Percentiles rank a stretch among this genome's conserved stretches.
phyloP scores from a whole-genome alignment of 2,113 vertebrate genomes.

The Eclectus roratus region DNA sequence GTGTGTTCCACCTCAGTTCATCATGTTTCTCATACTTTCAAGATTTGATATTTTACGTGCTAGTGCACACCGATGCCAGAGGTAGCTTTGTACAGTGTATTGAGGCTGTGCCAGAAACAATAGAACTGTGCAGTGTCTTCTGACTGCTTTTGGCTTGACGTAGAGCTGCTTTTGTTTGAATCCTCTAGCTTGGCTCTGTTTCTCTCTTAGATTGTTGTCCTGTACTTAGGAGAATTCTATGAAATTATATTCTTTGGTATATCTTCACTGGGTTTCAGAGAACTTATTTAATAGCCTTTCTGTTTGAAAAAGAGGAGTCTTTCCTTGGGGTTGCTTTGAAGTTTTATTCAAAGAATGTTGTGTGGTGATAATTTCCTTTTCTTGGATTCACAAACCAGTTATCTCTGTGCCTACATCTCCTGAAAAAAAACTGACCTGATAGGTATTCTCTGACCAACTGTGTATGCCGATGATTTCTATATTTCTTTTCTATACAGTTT shows the following conservation, averaged over 20 bases:
- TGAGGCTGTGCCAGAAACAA: background rate
- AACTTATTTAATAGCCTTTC: background rate
- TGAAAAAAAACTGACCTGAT: background rate
- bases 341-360: background rate
- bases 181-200: background rate
- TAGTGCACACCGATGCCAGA: background rate
- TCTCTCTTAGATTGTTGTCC: background rate
- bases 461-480: background rate
- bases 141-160: background rate
- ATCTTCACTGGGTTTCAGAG: background rate
- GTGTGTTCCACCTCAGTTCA: background rate
- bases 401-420: background rate
- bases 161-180: background rate
- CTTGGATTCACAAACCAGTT: background rate
- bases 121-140: background rate
- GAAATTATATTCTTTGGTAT: background rate
- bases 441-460: rapidly evolving
- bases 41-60: background rate
- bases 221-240: background rate
- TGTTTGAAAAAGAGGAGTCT: background rate
- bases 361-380: background rate
- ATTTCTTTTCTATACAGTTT: background rate
- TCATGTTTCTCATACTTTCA: background rate
- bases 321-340: background rate
- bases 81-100: background rate